Conservation (phyloP, 2,797 vertebrate species). For the Ceryle rudis region DNA sequence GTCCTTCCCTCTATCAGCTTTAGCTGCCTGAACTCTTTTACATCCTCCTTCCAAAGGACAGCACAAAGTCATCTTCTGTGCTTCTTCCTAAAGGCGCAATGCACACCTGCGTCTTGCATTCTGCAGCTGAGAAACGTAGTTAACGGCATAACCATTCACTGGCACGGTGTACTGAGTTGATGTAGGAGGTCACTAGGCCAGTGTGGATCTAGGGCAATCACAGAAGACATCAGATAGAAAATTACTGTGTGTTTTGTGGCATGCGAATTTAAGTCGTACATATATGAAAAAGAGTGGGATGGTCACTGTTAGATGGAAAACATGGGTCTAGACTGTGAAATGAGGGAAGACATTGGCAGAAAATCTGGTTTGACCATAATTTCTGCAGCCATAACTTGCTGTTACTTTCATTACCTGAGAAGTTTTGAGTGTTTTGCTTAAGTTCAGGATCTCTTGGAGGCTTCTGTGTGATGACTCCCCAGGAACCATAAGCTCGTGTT, state of each 20-base stretch:
- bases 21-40: background rate
- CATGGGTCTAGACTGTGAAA: background rate
- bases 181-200: background rate
- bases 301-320: background rate
- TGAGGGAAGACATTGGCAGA: background rate
- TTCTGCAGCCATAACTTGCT: background rate
- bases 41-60: background rate
- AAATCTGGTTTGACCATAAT: slow-evolving; percentile 22
- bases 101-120: background rate
- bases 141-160: background rate
- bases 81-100: background rate
- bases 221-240: background rate
- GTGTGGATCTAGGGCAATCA: background rate
- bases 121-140: background rate
- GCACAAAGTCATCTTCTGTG: background rate
- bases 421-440: background rate
- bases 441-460: background rate
- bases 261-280: no score
- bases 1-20: background rate
- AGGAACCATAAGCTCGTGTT: background rate
- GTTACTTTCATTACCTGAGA: background rate
- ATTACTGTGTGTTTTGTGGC: accelerated
- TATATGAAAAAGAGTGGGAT: background rate
- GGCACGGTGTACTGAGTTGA: background rate
- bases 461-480: background rate